Conservation (phyloP, 2,113 vertebrate genomes). For the Gallinago media region DNA sequence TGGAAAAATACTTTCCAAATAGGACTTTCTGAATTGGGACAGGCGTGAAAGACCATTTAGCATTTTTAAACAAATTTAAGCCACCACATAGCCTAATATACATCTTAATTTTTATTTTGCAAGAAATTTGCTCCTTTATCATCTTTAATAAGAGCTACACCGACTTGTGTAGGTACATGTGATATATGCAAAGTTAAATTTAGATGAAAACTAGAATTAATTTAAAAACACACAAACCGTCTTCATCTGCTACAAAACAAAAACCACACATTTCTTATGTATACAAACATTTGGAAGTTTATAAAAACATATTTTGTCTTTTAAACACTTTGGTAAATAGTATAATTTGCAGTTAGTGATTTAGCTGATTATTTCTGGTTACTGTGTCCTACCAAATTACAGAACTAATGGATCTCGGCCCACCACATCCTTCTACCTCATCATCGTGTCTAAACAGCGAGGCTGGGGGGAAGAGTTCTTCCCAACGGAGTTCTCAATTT, state of each 20-base stretch:
- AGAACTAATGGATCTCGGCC: background rate
- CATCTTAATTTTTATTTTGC: background rate
- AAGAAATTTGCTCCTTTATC: background rate
- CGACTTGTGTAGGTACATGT: background rate
- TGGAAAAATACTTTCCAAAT: no score
- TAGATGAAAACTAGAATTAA: background rate
- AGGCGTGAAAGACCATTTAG: no score
- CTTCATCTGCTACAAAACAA: background rate
- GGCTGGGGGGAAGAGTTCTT: background rate
- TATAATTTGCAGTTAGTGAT: background rate
- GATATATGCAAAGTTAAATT: background rate
- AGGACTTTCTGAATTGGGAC: no score
- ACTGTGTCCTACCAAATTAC: background rate
- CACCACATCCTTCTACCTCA: background rate
- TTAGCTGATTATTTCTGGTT: background rate
- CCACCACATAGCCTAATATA: background rate
- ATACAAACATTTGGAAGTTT: background rate
- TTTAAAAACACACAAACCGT: background rate
- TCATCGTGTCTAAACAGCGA: background rate
- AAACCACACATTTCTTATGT: background rate
- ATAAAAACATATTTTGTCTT: background rate
- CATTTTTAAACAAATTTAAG: background rate
- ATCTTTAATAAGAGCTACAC: background rate
- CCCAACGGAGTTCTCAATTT: background rate
- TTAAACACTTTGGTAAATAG: background rate